A percentile compares a stretch with the other conserved stretches of the same genome.
phyloP scores from a whole-genome alignment of 1,140 invertebrate species.

The Leptoteleia sp. region DNA sequence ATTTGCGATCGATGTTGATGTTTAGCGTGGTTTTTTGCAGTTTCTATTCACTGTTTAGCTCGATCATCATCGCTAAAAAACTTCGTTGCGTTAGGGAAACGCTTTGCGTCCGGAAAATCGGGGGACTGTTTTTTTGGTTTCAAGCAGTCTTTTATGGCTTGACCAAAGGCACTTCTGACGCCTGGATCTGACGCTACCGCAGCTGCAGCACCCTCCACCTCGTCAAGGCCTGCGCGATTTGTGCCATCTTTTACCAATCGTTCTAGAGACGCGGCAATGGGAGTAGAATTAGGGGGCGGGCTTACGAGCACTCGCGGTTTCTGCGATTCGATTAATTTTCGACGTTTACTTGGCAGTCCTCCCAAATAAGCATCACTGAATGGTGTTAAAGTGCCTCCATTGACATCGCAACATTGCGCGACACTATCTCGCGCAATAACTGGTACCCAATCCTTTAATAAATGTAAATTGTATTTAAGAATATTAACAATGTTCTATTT shows the following conservation, averaged over 20 bases:
- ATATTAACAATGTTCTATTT: no score
- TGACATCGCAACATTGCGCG: constrained; percentile 83
- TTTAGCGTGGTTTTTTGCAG: background rate
- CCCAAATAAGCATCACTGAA: constrained; percentile 92
- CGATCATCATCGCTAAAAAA: constrained; percentile 74
- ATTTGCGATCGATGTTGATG: constrained; percentile 2
- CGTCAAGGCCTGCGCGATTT: constrained; percentile 73
- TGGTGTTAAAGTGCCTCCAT: constrained; percentile 79
- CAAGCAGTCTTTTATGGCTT: constrained; percentile 77
- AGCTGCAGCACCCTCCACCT: constrained; percentile 76
- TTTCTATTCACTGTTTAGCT: constrained; percentile 68
- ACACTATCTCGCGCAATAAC: constrained; percentile 88
- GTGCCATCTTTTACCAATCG: constrained; percentile 76
- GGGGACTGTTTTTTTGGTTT: constrained; percentile 71
- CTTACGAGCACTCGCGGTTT: constrained; percentile 76
- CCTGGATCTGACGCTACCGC: constrained; percentile 75
- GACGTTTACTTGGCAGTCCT: constrained; percentile 89
- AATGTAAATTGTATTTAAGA: background rate
- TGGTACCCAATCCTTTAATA: constrained; percentile 89
- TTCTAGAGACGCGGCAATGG: constrained; percentile 75
- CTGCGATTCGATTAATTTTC: constrained; percentile 85
- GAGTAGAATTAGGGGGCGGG: constrained; percentile 72
- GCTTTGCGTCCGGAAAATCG: constrained; percentile 76
- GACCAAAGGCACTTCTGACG: constrained; percentile 78
- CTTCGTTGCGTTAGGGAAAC: constrained; percentile 79